Conservation (phyloP, 2,113 vertebrate genomes). For the Vanacampus margaritifer region DNA sequence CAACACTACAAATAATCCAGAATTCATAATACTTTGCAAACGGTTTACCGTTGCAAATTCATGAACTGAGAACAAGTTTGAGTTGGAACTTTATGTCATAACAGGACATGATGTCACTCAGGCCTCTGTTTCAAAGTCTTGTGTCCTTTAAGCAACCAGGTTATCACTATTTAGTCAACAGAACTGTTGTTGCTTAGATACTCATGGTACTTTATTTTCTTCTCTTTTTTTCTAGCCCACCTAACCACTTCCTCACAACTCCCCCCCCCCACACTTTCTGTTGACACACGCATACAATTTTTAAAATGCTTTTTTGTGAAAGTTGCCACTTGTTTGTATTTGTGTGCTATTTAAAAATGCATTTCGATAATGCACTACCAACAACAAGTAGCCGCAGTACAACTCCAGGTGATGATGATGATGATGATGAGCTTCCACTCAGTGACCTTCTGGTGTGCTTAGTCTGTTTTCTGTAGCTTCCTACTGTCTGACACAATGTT, state of each 20-base stretch:
- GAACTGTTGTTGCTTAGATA: background rate
- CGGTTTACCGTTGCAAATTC: slow-evolving; percentile 32
- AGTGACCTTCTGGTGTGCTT: slow-evolving; percentile 18
- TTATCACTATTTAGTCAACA: slow-evolving; percentile 9
- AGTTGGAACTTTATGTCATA: slow-evolving; percentile 56
- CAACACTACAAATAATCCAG: slow-evolving; percentile 14
- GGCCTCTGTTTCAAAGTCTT: slow-evolving; percentile 5
- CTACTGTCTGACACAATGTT: slow-evolving; percentile 13
- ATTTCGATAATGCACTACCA: background rate
- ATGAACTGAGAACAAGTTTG: slow-evolving; percentile 14
- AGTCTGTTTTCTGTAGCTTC: slow-evolving; percentile 13
- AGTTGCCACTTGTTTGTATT: background rate
- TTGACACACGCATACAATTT: background rate
- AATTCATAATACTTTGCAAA: slow-evolving; percentile 39
- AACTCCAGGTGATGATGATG: background rate
- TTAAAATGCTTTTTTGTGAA: background rate
- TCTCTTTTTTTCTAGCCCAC: background rate
- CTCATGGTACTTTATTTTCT: background rate
- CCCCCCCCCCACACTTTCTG: background rate
- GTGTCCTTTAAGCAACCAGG: slow-evolving; percentile 26
- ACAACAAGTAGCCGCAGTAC: background rate
- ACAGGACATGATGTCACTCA: slow-evolving; percentile 61
- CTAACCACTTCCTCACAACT: background rate
- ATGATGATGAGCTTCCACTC: background rate
- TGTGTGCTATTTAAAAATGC: background rate